Evolutionary conservation across 2,888 invertebrate genomes (phyloP).

Genomic region (Doris montereyensis): DNA sequence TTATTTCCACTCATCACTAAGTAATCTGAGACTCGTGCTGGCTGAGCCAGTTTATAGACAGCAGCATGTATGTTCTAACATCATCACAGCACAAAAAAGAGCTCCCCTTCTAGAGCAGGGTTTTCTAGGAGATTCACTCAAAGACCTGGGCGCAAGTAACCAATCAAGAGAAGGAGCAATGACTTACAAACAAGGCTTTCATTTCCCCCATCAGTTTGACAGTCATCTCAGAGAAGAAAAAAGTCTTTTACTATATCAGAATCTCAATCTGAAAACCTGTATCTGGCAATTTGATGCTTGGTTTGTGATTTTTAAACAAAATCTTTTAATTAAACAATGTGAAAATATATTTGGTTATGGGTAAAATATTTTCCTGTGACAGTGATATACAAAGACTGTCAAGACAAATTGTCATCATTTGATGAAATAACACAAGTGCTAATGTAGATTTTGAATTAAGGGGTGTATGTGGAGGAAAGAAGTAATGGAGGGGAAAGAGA

Average conservation of each 20-base stretch:
- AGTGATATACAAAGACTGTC: no score
- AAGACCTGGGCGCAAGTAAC: background rate
- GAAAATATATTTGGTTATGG: no score
- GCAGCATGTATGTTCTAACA: slow-evolving; percentile 73
- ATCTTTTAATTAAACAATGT: no score
- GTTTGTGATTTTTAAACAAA: no score
- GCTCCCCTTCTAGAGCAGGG: slow-evolving; percentile 53
- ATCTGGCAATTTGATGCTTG: slow-evolving; percentile 73
- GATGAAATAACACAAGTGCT: no score
- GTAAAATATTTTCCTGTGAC: no score
- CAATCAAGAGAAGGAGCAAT: background rate
- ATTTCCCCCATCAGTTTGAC: slow-evolving; percentile 67
- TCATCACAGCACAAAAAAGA: slow-evolving; percentile 60
- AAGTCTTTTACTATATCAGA: slow-evolving; percentile 68
- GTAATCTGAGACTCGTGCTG: slow-evolving; percentile 71
- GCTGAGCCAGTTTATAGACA: slow-evolving; percentile 71
- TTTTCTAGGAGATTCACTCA: slow-evolving; percentile 47
- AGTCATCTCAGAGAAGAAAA: slow-evolving; percentile 55
- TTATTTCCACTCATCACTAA: slow-evolving; percentile 72
- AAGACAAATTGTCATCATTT: no score
- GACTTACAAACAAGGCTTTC: slow-evolving; percentile 49
- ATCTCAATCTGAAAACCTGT: slow-evolving; percentile 72
- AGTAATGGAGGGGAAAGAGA: no score
- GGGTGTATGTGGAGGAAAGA: no score
- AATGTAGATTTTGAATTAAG: no score